Evolutionary conservation across 2,113 vertebrate genomes (phyloP).

Genomic region (Chamaea fasciata): DNA sequence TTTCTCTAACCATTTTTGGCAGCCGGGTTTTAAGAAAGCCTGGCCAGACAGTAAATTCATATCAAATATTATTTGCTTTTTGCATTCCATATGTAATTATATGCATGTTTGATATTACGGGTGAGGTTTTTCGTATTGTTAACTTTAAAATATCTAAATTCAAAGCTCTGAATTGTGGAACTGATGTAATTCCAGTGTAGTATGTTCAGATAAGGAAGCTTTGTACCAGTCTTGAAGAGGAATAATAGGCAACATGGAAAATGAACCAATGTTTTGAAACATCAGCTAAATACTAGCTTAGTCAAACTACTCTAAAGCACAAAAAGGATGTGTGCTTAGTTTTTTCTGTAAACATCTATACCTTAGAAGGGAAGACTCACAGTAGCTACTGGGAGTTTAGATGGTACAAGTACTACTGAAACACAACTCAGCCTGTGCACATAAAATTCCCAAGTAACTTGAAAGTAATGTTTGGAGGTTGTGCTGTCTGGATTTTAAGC

Average conservation of each 20-base stretch:
- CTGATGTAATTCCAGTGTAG: neutral
- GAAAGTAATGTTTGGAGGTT: neutral
- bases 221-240: neutral
- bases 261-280: neutral
- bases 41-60: neutral
- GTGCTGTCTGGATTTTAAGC: neutral
- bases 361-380: neutral
- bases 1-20: neutral
- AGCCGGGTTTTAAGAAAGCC: neutral
- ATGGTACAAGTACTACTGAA: neutral
- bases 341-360: neutral
- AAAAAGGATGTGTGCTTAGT: neutral
- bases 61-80: constrained; percentile 15
- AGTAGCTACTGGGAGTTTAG: neutral
- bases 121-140: neutral
- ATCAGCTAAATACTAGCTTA: neutral
- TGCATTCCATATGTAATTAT: constrained; percentile 9
- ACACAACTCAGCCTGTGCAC: neutral
- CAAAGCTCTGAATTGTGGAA: neutral
- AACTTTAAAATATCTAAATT: neutral
- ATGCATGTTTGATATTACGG: neutral
- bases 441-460: neutral
- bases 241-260: neutral
- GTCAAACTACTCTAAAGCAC: neutral
- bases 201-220: neutral